Evolutionary conservation across 2,797 vertebrate genomes (phyloP).

Genomic region (Heterohyrax brucei): DNA sequence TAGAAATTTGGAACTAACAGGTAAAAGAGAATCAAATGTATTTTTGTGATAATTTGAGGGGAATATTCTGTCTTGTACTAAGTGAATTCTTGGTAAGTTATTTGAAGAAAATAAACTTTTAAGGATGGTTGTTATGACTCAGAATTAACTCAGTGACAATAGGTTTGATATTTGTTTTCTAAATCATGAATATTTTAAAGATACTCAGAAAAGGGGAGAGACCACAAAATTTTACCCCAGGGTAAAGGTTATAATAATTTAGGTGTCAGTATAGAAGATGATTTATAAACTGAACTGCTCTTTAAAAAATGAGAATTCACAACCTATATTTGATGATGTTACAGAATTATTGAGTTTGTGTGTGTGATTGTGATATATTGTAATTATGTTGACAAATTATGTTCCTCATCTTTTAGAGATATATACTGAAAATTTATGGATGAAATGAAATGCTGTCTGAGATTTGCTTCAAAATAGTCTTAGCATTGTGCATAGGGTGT

Average conservation of each 20-base stretch:
- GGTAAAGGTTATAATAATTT: neutral
- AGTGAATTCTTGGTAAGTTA: neutral
- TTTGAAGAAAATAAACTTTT: neutral
- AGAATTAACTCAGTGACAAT: too few relatives aligned
- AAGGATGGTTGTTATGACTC: neutral
- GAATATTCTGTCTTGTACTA: neutral
- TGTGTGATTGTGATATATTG: neutral
- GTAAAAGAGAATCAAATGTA: conserved; percentile 5
- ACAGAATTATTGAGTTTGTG: neutral
- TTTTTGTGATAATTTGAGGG: neutral
- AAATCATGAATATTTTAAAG: neutral
- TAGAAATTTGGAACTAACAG: conserved; percentile 17
- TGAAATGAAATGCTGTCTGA: neutral
- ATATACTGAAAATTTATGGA: neutral
- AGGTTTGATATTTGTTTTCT: too few relatives aligned
- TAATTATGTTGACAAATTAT: neutral
- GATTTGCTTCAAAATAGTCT: conserved; percentile 38
- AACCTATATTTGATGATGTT: neutral
- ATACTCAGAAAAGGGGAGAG: neutral
- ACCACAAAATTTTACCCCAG: neutral
- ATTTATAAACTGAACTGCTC: neutral
- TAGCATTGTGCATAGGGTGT: neutral
- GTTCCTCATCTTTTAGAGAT: neutral
- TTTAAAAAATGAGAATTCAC: conserved; percentile 1
- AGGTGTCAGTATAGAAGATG: neutral